These are phyloP conservation scores for Caenorhabditis briggsae DNA, from an alignment of 1,140 invertebrate genomes.

Conservation along the genomic window DNA sequence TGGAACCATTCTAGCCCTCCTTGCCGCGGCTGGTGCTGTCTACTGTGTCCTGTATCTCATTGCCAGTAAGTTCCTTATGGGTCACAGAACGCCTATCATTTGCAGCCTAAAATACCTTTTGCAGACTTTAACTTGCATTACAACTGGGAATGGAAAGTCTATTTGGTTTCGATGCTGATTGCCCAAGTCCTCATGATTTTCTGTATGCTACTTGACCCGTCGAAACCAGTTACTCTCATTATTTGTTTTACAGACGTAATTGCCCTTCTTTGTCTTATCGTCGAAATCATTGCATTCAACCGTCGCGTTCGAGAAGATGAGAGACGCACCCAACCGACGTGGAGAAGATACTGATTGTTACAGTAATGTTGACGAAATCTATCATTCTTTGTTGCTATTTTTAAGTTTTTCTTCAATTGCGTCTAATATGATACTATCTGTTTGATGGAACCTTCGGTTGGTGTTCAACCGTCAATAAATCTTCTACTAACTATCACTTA, in stretches of 20 bases:
- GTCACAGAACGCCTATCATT: background rate
- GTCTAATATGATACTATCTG: background rate
- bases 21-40: background rate
- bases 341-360: conserved; percentile 22
- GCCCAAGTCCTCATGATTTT: conserved; percentile 19
- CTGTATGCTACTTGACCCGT: background rate
- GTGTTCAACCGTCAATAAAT: no score
- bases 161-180: conserved; percentile 25
- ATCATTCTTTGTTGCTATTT: no score
- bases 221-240: conserved; percentile 4
- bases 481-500: no score
- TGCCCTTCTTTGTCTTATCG: conserved; percentile 27
- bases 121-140: background rate
- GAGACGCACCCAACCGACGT: background rate
- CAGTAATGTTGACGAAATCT: background rate
- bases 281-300: conserved; percentile 35
- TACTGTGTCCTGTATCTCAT: conserved; percentile 1
- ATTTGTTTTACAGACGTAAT: conserved; percentile 6
- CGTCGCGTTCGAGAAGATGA: conserved; percentile 34
- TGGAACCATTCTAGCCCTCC: background rate
- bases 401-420: no score
- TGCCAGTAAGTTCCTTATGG: background rate
- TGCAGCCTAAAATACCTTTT: background rate
- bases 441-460: no score
- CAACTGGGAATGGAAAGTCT: conserved; percentile 1